Evolutionary conservation across 2,888 invertebrate genomes (phyloP).

Genomic region (Pterobdella sp.): DNA sequence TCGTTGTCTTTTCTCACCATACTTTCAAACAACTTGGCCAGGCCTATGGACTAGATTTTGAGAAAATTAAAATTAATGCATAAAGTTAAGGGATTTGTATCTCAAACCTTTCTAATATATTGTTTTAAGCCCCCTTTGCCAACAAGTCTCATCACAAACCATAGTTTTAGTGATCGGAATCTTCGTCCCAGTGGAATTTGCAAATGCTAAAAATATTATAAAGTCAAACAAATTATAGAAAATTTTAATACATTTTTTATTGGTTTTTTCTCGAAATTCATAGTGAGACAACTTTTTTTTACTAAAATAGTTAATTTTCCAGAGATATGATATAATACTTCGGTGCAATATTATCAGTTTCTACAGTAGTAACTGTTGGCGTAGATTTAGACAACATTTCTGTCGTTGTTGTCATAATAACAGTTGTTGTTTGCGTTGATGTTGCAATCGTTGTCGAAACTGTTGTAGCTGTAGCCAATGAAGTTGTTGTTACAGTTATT

Average conservation of each 20-base stretch:
- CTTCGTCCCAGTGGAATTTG: slow-evolving; percentile 77
- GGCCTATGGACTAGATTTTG: slow-evolving; percentile 49
- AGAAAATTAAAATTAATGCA: neutral
- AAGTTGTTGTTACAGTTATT: too few relatives aligned
- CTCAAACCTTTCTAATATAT: slow-evolving; percentile 64
- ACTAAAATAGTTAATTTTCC: neutral
- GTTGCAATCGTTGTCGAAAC: too few relatives aligned
- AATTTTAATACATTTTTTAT: neutral
- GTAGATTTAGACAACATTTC: too few relatives aligned
- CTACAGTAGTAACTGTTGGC: too few relatives aligned
- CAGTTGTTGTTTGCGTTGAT: too few relatives aligned
- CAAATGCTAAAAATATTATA: slow-evolving; percentile 71
- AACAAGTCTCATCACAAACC: slow-evolving; percentile 77
- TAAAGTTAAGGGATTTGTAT: neutral
- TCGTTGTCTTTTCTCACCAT: slow-evolving; percentile 64
- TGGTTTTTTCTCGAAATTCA: neutral
- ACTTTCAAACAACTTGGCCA: slow-evolving; percentile 72
- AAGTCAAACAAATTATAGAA: neutral
- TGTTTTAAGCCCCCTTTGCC: slow-evolving; percentile 71
- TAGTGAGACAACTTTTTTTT: neutral
- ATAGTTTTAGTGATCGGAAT: slow-evolving; percentile 82
- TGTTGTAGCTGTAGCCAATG: too few relatives aligned
- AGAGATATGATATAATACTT: too few relatives aligned
- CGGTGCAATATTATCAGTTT: too few relatives aligned
- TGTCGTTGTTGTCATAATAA: too few relatives aligned